Percentiles rank a stretch among this genome's conserved stretches.
Evolutionary conservation across 2,797 vertebrate species (phyloP).

Genomic region (Geotrypetes seraphini): DNA sequence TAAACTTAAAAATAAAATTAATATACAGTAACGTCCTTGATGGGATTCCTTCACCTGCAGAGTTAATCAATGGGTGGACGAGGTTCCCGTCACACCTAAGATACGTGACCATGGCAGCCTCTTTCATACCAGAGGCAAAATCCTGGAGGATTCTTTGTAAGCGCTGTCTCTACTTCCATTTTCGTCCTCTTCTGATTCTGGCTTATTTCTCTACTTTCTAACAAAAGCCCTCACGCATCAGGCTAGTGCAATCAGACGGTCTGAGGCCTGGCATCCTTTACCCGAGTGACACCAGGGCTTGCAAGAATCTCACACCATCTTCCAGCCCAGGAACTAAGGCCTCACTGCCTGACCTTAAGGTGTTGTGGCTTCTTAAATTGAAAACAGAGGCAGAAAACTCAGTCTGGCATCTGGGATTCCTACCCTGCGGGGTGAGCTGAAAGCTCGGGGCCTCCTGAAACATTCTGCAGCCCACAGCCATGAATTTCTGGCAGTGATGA

Average conservation of each 20-base stretch:
- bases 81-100: too few relatives aligned
- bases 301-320: conserved; percentile 20
- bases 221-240: conserved; percentile 17
- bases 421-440: background rate
- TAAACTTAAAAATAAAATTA: too few relatives aligned
- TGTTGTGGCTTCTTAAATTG: conserved; percentile 26
- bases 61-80: too few relatives aligned
- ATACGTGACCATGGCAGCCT: too few relatives aligned
- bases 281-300: conserved; percentile 4
- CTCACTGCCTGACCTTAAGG: conserved; percentile 27
- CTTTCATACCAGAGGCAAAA: too few relatives aligned
- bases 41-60: too few relatives aligned
- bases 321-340: conserved; percentile 6
- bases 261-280: background rate
- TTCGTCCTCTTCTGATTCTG: background rate
- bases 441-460: fast-evolving
- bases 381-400: conserved; percentile 21
- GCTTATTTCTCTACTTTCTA: background rate
- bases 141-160: too few relatives aligned
- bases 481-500: background rate
- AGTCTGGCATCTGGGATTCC: background rate
- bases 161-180: too few relatives aligned
- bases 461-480: background rate
- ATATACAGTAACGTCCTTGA: too few relatives aligned
- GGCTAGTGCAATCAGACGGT: conserved; percentile 8